Evolutionary conservation across 2,113 vertebrate genomes (phyloP), one percentile per base, ranked within the genome.

Genomic region (Cebidichthys violaceus): DNA sequence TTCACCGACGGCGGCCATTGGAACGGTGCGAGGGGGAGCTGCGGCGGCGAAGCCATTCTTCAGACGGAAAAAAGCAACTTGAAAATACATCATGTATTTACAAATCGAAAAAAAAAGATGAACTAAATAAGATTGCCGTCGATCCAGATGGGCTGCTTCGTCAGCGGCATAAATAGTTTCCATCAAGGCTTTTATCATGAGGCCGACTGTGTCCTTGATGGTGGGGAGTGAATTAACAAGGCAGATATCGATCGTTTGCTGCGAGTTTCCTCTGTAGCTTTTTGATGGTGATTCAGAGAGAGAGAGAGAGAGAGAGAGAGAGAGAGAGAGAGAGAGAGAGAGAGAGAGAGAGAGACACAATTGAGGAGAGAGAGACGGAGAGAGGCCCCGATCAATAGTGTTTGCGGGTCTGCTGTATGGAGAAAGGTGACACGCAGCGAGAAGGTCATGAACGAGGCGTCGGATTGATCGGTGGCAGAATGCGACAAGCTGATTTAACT

Each of bases 191-290:
- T 92, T 92, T 85, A 90, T 84, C 83, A 33, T 60, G 75, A 84
- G 85, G 54, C 86, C 64, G 85, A 85, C 76, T 70, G 68, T 75
- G 89, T 91, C 91, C 90, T 91, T 88, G 90, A 92, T 90, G 81
- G 72, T 18, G 77, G 88, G 77, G 84, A 88, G 89, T 90, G 90
- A 92, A 93, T 93, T 93, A 93, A 92, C 86, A 89, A 92, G 88
- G 80, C 91, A 70, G 61, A 60, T 88, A 92, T 94, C 2, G 93
- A 94, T 92, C 77, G 31, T 41, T 60, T 6, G 77, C 84, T 76
- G 78, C 6, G n/a, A 87, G 86, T 91, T 94, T 92, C 88, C 91
- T 87, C 84, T 88, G 77, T 81, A 86, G 89, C 80, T 87, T 87
- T 91, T 87, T 87, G 85, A 90, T 87, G 88, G 85, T 86, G 87